A percentile compares a stretch with the other conserved stretches of the same genome.
These are phyloP conservation scores for Cyphomyrmex costatus DNA, from an alignment of 1,140 invertebrate species.

Conservation along the genomic window DNA sequence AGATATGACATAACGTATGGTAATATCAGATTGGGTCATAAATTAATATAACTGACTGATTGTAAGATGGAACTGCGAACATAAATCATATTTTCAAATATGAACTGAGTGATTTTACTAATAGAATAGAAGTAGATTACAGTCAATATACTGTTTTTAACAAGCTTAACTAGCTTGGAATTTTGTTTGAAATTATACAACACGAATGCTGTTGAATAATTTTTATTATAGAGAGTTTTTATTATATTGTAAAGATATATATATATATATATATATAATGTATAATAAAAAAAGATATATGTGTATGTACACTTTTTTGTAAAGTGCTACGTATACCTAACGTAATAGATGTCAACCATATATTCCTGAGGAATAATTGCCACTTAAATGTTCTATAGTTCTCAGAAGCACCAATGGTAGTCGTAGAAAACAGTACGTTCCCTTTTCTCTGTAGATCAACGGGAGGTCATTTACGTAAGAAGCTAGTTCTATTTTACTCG, in stretches of 20 bases:
- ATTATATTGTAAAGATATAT: neutral
- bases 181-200: neutral
- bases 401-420: neutral
- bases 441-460: constrained; percentile 17
- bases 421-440: neutral
- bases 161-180: neutral
- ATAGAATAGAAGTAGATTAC: neutral
- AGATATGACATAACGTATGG: constrained; percentile 33
- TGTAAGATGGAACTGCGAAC: neutral
- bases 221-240: neutral
- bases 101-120: neutral
- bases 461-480: constrained; percentile 34
- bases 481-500: constrained; percentile 53
- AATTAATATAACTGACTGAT: constrained; percentile 30
- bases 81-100: constrained; percentile 34
- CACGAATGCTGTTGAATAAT: neutral
- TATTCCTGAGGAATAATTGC: neutral
- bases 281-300: neutral
- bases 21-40: constrained; percentile 31
- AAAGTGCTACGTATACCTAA: neutral
- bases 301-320: neutral
- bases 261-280: neutral
- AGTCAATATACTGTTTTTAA: neutral
- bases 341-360: neutral
- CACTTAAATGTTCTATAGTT: constrained; percentile 2